Percentiles rank a stretch among this genome's conserved stretches.
These are phyloP conservation scores for Rhizomys pruinosus DNA, from an alignment of 2,113 vertebrate species.

Conservation along the genomic window DNA sequence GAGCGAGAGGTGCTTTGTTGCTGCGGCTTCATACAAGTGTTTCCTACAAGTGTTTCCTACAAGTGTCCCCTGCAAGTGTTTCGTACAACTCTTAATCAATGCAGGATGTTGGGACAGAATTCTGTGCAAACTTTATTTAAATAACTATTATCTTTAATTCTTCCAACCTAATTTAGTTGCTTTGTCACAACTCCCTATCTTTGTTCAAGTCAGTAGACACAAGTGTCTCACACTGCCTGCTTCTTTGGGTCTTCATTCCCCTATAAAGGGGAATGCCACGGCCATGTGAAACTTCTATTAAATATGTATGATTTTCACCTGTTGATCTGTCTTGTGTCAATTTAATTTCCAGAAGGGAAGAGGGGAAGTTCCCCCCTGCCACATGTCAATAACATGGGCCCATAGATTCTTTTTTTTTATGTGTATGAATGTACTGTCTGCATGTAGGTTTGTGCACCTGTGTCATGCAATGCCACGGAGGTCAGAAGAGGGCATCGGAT, in stretches of 20 bases:
- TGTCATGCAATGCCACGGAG: no score
- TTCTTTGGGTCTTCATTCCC: neutral
- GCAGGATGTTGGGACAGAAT: neutral
- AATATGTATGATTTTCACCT: neutral
- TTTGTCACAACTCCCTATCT: neutral
- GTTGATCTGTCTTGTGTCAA: neutral
- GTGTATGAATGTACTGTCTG: no score
- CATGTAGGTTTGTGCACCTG: no score
- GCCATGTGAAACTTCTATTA: neutral
- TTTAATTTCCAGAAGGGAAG: neutral
- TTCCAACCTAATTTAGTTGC: neutral
- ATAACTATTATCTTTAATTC: neutral
- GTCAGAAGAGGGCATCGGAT: no score
- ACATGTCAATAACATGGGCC: fast-evolving
- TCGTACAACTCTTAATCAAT: neutral
- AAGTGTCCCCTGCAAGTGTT: no score
- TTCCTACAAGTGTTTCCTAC: no score
- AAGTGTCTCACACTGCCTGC: neutral
- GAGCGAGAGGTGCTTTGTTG: no score
- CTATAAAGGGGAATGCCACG: neutral
- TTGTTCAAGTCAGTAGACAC: neutral
- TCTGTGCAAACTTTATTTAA: neutral
- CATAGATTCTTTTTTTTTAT: no score
- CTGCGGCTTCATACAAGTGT: no score
- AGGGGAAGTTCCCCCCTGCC: neutral